Conservation (phyloP, 2,113 vertebrate genomes). For the Muntiacus reevesi region DNA sequence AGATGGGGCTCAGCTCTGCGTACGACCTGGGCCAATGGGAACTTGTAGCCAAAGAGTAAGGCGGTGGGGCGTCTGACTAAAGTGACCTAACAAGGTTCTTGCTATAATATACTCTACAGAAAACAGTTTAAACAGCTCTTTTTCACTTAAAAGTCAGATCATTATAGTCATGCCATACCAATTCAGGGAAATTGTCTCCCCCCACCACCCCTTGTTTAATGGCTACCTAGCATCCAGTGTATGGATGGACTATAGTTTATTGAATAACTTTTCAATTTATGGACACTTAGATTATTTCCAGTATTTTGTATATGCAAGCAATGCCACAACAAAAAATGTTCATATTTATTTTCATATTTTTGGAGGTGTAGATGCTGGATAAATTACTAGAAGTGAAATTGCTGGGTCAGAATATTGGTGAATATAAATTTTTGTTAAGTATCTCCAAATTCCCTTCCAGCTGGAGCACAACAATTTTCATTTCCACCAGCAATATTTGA, state of each 20-base stretch:
- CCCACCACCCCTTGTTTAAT: background rate
- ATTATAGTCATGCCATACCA: background rate
- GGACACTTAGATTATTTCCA: background rate
- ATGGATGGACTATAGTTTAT: no score
- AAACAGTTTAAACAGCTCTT: background rate
- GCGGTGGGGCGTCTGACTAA: no score
- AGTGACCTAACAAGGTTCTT: no score
- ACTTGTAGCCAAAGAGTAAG: no score
- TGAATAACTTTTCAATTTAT: background rate
- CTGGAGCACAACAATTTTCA: background rate
- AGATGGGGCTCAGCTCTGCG: no score
- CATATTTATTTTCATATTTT: background rate
- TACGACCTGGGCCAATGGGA: no score
- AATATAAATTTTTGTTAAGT: background rate
- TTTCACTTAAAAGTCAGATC: background rate
- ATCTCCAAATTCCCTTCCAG: background rate
- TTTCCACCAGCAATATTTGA: background rate
- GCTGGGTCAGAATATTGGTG: background rate
- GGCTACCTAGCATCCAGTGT: background rate
- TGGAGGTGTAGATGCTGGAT: background rate
- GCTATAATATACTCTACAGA: background rate
- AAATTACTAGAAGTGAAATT: background rate
- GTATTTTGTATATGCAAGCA: background rate
- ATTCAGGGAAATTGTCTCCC: background rate
- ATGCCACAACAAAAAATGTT: background rate